A percentile compares a stretch with the other conserved stretches of the same genome.
Evolutionary conservation across 35 echinoderm and acorn worm genomes (phyloP).

Genomic region (Ptychodera flava): DNA sequence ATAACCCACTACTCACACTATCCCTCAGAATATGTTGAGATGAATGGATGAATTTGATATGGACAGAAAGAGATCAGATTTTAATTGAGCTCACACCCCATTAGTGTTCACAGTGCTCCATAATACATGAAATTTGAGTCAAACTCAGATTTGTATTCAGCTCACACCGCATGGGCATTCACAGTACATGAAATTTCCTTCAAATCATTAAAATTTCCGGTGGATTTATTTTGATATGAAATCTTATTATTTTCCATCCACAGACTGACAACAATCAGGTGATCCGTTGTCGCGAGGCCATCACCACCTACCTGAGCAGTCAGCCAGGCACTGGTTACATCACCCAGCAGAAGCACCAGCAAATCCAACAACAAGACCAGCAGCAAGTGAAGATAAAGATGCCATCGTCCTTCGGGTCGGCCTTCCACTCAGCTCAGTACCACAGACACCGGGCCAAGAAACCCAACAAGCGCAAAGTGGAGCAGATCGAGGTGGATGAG

Average conservation of each 20-base stretch:
- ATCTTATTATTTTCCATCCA: slow-evolving; percentile 1
- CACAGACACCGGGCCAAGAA: slow-evolving; percentile 38
- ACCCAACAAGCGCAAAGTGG: slow-evolving; percentile 43
- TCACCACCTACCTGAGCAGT: slow-evolving; percentile 50
- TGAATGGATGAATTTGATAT: no score
- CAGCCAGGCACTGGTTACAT: slow-evolving; percentile 35
- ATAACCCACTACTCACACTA: no score
- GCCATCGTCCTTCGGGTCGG: neutral
- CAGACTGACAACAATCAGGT: slow-evolving; percentile 81
- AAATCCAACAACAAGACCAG: slow-evolving; percentile 17
- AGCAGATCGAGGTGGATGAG: slow-evolving; percentile 33
- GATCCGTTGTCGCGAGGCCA: slow-evolving; percentile 88
- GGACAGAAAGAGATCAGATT: no score
- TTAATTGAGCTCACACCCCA: no score
- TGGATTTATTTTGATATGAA: no score
- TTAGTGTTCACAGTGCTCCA: no score
- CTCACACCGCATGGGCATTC: no score
- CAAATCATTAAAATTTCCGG: no score
- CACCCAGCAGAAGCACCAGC: slow-evolving; percentile 27
- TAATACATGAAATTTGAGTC: no score
- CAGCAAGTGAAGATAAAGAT: neutral
- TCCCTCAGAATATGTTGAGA: no score
- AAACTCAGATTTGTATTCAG: no score
- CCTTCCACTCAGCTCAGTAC: neutral
- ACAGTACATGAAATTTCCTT: no score